Evolutionary conservation across 2,888 invertebrate genomes (phyloP).

Genomic region (Xanthorhoe spadicearia): DNA sequence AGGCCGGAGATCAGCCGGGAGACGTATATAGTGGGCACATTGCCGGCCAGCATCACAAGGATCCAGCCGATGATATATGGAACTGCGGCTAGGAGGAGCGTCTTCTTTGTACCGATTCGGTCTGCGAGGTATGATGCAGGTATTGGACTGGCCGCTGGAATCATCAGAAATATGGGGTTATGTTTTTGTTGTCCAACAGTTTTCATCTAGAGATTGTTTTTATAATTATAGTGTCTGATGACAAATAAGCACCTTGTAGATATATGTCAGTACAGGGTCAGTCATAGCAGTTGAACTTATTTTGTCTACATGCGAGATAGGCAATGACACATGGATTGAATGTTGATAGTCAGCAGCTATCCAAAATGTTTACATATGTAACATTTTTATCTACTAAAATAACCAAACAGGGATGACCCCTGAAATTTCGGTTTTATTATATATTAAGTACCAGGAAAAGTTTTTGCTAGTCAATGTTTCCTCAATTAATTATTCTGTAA

Average conservation of each 20-base stretch:
- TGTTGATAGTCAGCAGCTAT: neutral
- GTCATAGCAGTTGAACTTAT: too few relatives aligned
- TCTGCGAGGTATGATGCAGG: constrained; percentile 87
- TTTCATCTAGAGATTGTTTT: neutral
- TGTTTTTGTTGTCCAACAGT: neutral
- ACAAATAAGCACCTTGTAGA: too few relatives aligned
- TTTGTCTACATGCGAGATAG: too few relatives aligned
- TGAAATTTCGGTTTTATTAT: neutral
- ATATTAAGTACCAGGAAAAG: neutral
- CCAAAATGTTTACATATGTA: neutral
- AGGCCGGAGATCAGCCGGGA: constrained; percentile 86
- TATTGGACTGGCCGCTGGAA: constrained; percentile 86
- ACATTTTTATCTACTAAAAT: neutral
- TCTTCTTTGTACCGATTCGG: constrained; percentile 86
- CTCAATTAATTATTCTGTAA: neutral
- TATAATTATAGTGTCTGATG: too few relatives aligned
- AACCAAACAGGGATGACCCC: neutral
- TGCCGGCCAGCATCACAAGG: constrained; percentile 85
- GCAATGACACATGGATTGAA: neutral
- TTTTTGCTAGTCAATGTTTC: neutral
- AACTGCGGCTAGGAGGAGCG: constrained; percentile 84
- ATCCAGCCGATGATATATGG: constrained; percentile 87
- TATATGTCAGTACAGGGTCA: too few relatives aligned
- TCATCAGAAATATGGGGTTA: neutral
- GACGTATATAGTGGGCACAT: constrained; percentile 83